These are phyloP conservation scores for Zygaena filipendulae DNA, from an alignment of 2,888 invertebrate genomes.

Conservation along the genomic window DNA sequence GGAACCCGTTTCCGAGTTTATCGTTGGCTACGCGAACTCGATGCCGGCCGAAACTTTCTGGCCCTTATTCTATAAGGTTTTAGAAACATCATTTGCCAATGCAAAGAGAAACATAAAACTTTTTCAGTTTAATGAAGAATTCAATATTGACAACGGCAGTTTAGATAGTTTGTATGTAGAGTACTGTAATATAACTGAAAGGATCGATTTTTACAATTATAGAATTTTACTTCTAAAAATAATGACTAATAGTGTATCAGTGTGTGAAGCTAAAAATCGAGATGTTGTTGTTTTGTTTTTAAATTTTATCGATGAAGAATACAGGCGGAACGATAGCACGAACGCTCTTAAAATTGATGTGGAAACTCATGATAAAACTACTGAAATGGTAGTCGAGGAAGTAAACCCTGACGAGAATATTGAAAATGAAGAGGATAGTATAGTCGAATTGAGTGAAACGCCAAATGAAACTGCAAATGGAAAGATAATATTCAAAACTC, in stretches of 20 bases:
- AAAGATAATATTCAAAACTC: constrained; percentile 55
- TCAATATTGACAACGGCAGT: constrained; percentile 32
- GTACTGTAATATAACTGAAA: constrained; percentile 57
- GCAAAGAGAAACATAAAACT: constrained; percentile 41
- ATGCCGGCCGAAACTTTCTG: constrained; percentile 75
- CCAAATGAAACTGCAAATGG: constrained; percentile 37
- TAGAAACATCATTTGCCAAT: constrained; percentile 62
- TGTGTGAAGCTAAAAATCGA: constrained; percentile 83
- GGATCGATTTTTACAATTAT: constrained; percentile 79
- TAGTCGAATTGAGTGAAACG: constrained; percentile 33
- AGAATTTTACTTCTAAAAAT: constrained; percentile 85
- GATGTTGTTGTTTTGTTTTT: constrained; percentile 85
- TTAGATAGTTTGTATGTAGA: constrained; percentile 39
- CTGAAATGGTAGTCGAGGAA: constrained; percentile 36
- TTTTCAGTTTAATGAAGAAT: constrained; percentile 41
- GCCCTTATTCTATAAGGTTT: constrained; percentile 72
- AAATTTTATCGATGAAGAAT: constrained; percentile 77
- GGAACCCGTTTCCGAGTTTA: constrained; percentile 82
- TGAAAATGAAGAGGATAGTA: constrained; percentile 40
- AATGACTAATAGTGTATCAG: constrained; percentile 76
- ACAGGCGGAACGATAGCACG: constrained; percentile 37
- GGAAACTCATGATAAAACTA: constrained; percentile 60
- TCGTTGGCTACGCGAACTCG: constrained; percentile 78
- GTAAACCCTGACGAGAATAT: constrained; percentile 27
- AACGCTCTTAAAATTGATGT: constrained; percentile 66